phyloP scores from a whole-genome alignment of 1,140 invertebrate species.

The Scaptomyza pallida region DNA sequence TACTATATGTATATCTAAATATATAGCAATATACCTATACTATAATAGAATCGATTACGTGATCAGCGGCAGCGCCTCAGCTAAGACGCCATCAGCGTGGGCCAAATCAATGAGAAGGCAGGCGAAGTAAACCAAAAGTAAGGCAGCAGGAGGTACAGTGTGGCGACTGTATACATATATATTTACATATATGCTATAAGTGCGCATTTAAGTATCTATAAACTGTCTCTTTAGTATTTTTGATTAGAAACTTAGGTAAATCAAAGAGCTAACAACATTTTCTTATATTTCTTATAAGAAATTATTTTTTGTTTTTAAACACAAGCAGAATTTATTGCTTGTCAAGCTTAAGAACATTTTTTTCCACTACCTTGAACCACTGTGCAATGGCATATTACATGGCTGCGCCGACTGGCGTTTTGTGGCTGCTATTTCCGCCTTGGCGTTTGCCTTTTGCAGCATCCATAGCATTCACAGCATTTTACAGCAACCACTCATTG shows the following conservation, averaged over 20 bases:
- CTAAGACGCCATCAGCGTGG: constrained; percentile 67
- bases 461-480: constrained; percentile 19
- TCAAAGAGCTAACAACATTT: too few relatives aligned
- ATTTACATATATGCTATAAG: background rate
- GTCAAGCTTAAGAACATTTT: background rate
- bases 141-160: constrained; percentile 42
- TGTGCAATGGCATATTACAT: constrained; percentile 40
- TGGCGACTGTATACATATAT: constrained; percentile 1
- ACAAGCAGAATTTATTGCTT: background rate
- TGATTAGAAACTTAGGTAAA: too few relatives aligned
- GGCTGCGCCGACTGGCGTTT: constrained; percentile 3
- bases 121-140: constrained; percentile 20
- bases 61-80: constrained; percentile 49
- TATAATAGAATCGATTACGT: constrained; percentile 81
- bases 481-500: constrained; percentile 24
- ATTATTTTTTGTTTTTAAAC: background rate
- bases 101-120: too few relatives aligned
- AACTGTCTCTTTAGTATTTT: background rate
- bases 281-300: too few relatives aligned
- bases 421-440: constrained; percentile 43
- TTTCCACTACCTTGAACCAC: constrained; percentile 31
- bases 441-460: constrained; percentile 40
- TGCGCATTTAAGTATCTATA: background rate
- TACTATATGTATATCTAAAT: constrained; percentile 1
- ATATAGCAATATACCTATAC: constrained; percentile 26